Conservation (phyloP, 2,888 invertebrate genomes). For the Temnothorax ravouxi region DNA sequence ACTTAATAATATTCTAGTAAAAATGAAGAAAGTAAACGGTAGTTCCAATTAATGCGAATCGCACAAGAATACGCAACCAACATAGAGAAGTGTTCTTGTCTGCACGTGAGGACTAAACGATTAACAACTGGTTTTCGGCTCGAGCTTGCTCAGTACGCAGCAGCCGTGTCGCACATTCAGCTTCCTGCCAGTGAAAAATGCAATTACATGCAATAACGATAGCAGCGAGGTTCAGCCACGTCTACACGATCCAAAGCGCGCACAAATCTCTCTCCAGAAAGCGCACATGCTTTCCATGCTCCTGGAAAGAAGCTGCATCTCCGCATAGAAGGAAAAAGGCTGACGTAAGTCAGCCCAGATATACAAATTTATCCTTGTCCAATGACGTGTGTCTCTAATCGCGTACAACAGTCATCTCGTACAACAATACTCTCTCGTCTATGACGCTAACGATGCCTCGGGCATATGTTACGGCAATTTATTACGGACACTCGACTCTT, state of each 20-base stretch:
- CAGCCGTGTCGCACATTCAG: constrained; percentile 50
- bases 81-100: background rate
- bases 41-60: constrained; percentile 12
- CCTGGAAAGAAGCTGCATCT: constrained; percentile 65
- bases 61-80: constrained; percentile 11
- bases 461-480: background rate
- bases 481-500: constrained; percentile 11
- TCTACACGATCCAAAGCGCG: constrained; percentile 64
- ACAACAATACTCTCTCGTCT: background rate
- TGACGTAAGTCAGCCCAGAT: constrained; percentile 50
- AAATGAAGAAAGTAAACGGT: background rate
- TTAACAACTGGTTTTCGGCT: constrained; percentile 23
- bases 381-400: constrained; percentile 21
- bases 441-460: constrained; percentile 13
- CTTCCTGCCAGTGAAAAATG: constrained; percentile 60
- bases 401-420: constrained; percentile 27
- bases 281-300: constrained; percentile 63
- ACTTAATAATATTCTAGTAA: background rate
- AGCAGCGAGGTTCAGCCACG: constrained; percentile 70
- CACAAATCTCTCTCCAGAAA: constrained; percentile 56
- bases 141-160: constrained; percentile 7
- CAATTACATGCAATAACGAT: constrained; percentile 70
- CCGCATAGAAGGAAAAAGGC: constrained; percentile 56
- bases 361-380: background rate
- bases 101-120: constrained; percentile 3